Percentiles rank a stretch among this genome's conserved stretches.
Evolutionary conservation across 2,113 vertebrate species (phyloP).

Genomic region (Rattus rattus): DNA sequence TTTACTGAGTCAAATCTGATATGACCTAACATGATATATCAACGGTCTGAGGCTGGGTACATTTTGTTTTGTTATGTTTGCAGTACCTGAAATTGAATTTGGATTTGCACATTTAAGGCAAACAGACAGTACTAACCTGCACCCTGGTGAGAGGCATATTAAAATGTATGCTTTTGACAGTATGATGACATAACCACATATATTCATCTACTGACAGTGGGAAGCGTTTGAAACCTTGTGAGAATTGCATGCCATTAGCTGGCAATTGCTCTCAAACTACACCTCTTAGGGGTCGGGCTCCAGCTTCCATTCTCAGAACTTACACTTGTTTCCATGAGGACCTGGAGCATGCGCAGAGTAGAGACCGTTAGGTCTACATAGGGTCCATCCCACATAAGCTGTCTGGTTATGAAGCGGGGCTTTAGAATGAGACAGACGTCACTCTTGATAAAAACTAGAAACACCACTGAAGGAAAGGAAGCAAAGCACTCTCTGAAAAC

Average conservation of each 20-base stretch:
- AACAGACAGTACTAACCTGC: not conserved
- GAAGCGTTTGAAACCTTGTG: not conserved
- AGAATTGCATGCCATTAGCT: not conserved
- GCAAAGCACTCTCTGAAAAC: not conserved
- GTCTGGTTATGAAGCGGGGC: not conserved
- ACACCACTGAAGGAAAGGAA: not conserved
- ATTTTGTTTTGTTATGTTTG: not conserved
- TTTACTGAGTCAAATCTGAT: not conserved
- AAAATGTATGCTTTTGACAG: not conserved
- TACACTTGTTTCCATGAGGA: not conserved
- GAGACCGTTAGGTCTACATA: not conserved
- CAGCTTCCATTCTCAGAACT: not conserved
- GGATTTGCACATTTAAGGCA: not conserved
- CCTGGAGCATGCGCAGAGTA: not conserved
- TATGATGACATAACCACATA: not conserved
- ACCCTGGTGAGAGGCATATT: no score
- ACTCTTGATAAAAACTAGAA: not conserved
- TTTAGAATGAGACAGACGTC: not conserved
- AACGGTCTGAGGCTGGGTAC: not conserved
- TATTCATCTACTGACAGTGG: not conserved
- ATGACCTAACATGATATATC: not conserved
- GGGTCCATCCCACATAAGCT: not conserved
- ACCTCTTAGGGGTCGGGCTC: not conserved
- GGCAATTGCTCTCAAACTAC: not conserved
- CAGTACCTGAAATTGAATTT: not conserved